Evolutionary conservation across 2,888 invertebrate genomes (phyloP).

Genomic region (Agrochola macilenta): DNA sequence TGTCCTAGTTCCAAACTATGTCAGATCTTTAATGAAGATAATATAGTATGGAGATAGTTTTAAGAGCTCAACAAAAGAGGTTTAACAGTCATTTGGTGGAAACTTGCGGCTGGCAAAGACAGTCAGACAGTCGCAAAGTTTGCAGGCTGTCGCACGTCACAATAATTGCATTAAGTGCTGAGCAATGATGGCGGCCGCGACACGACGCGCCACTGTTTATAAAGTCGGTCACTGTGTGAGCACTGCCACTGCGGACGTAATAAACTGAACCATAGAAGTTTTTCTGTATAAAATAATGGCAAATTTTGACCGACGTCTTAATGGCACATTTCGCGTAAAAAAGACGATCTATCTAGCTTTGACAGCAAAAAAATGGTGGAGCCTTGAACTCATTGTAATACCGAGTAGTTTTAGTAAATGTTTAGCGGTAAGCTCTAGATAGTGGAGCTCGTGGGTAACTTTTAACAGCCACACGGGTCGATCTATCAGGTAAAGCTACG

Average conservation of each 20-base stretch:
- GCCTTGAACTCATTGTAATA: background rate
- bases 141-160: background rate
- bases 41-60: slow-evolving; percentile 10
- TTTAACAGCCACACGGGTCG: no score
- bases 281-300: background rate
- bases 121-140: background rate
- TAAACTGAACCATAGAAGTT: background rate
- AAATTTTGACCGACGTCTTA: background rate
- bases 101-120: background rate
- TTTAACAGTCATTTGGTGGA: slow-evolving; percentile 20
- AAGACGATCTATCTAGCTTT: background rate
- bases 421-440: background rate
- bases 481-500: no score
- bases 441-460: no score
- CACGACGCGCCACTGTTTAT: background rate
- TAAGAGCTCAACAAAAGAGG: slow-evolving; percentile 17
- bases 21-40: slow-evolving; percentile 21
- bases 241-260: background rate
- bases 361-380: background rate
- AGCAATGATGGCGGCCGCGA: background rate
- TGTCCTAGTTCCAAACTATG: slow-evolving; percentile 26
- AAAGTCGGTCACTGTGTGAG: background rate
- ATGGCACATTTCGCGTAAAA: background rate
- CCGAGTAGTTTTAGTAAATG: background rate
- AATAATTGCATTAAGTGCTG: background rate